Evolutionary conservation across 2,888 invertebrate genomes (phyloP).

Genomic region (Chrysotoxum bicinctum): DNA sequence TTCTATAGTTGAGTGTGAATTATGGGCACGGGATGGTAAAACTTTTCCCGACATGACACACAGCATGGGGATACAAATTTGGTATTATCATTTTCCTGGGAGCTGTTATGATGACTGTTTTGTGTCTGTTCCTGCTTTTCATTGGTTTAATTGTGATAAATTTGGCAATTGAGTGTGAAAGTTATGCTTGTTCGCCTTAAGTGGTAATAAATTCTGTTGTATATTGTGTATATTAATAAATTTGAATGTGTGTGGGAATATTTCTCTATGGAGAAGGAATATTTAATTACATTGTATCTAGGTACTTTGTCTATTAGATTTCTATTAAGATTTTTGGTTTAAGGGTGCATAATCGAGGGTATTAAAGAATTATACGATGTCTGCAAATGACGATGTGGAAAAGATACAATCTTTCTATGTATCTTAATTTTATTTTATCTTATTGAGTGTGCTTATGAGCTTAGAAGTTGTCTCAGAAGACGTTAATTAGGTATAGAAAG

Average conservation of each 20-base stretch:
- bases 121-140: conserved; percentile 39
- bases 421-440: too few relatives aligned
- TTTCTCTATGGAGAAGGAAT: background rate
- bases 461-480: too few relatives aligned
- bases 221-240: conserved; percentile 23
- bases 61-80: conserved; percentile 4
- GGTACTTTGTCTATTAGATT: background rate
- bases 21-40: conserved; percentile 14
- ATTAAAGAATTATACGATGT: background rate
- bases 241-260: background rate
- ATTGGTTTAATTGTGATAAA: conserved; percentile 62
- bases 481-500: too few relatives aligned
- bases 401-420: too few relatives aligned
- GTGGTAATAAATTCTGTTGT: conserved; percentile 56
- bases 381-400: background rate
- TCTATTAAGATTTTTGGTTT: background rate
- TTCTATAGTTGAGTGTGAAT: conserved; percentile 24
- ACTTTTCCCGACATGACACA: conserved; percentile 30
- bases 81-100: conserved; percentile 17
- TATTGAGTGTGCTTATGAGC: too few relatives aligned
- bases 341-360: background rate
- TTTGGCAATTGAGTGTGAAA: conserved; percentile 67
- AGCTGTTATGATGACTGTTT: conserved; percentile 49
- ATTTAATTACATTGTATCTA: too few relatives aligned
- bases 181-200: conserved; percentile 64